Conservation (phyloP, 2,888 invertebrate genomes). For the Orchestes rusci region DNA sequence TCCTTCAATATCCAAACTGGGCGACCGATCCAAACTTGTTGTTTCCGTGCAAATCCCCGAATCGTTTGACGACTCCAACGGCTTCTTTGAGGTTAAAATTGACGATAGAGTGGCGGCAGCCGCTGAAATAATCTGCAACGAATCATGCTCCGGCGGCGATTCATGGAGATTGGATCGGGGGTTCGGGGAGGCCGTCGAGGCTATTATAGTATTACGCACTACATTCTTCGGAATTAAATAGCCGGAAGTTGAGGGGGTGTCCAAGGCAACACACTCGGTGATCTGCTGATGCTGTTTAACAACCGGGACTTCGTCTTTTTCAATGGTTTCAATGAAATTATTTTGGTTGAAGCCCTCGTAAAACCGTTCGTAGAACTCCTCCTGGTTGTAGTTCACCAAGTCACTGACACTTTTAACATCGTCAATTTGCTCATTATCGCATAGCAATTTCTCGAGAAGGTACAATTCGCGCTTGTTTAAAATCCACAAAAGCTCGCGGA, state of each 20-base stretch:
- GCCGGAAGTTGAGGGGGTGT: slow-evolving; percentile 57
- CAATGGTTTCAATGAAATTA: slow-evolving; percentile 27
- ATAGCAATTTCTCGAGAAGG: slow-evolving; percentile 80
- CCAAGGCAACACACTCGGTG: slow-evolving; percentile 24
- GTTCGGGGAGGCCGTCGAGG: slow-evolving; percentile 36
- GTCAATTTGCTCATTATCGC: slow-evolving; percentile 78
- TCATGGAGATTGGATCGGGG: too few relatives aligned
- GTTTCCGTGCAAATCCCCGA: slow-evolving; percentile 69
- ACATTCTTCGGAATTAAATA: slow-evolving; percentile 57
- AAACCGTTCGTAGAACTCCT: slow-evolving; percentile 62
- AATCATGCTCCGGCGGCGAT: slow-evolving; percentile 47
- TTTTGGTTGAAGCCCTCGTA: slow-evolving; percentile 55
- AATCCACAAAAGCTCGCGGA: slow-evolving; percentile 85
- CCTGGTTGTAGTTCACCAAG: slow-evolving; percentile 47
- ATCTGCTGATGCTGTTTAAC: slow-evolving; percentile 30
- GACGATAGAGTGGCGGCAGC: slow-evolving; percentile 57
- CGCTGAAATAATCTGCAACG: slow-evolving; percentile 53
- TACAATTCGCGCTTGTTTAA: slow-evolving; percentile 76
- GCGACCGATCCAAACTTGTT: slow-evolving; percentile 60
- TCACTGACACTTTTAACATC: slow-evolving; percentile 43
- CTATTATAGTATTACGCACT: slow-evolving; percentile 51
- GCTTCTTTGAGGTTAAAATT: slow-evolving; percentile 46
- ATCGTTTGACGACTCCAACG: slow-evolving; percentile 47
- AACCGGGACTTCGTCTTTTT: slow-evolving; percentile 8
- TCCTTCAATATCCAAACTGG: slow-evolving; percentile 47